Percentiles rank a stretch among this genome's conserved stretches.
These are phyloP conservation scores for Toxostoma redivivum DNA, from an alignment of 2,113 vertebrate genomes.

Conservation along the genomic window DNA sequence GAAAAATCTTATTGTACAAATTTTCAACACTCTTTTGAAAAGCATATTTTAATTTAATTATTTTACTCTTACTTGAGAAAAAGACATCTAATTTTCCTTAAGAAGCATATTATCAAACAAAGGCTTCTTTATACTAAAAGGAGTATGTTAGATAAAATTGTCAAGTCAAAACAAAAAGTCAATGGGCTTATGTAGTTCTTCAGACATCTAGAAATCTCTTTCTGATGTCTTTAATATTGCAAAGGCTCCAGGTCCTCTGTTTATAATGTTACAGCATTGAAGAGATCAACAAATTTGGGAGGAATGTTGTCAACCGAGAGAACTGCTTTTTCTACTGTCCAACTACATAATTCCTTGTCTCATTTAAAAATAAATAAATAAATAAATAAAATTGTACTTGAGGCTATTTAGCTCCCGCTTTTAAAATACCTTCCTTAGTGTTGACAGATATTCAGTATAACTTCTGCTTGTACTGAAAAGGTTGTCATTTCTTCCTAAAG, in stretches of 20 bases:
- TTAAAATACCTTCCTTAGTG: background rate
- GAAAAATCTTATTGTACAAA: background rate
- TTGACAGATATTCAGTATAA: background rate
- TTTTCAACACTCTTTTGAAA: background rate
- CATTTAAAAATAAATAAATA: background rate
- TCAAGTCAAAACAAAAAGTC: background rate
- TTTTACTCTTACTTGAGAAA: background rate
- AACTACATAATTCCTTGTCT: background rate
- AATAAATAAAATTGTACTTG: rapidly evolving
- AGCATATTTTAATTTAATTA: background rate
- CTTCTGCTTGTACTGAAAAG: background rate
- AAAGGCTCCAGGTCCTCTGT: background rate
- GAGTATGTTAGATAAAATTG: background rate
- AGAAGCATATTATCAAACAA: background rate
- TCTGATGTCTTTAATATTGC: background rate
- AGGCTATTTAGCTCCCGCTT: background rate
- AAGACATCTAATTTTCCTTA: background rate
- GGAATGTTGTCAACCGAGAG: background rate
- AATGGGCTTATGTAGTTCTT: background rate
- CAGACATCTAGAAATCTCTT: background rate
- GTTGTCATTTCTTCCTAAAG: background rate
- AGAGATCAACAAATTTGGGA: background rate
- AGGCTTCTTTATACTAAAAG: background rate
- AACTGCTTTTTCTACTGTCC: background rate
- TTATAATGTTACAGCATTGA: background rate